Base-by-base conservation (phyloP, 2,888 invertebrate genomes). In the Eupithecia insigniata region DNA sequence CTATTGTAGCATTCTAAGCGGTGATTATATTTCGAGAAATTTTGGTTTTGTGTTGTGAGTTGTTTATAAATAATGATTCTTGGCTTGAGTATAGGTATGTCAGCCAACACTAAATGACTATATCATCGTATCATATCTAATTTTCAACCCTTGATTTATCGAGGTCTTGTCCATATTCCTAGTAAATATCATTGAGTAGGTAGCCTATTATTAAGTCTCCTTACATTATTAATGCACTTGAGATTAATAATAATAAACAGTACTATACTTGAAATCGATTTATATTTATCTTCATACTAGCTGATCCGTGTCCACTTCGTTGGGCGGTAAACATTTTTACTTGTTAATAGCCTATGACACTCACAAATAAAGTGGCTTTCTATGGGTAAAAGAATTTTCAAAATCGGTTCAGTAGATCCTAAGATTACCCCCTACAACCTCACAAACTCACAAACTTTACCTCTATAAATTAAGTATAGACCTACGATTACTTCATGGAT, bases 131-230 rank as follows among this genome's bases (percentile, higher is more conserved):
- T 26, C 22, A 26, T 55, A 14, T 55, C 26, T 55, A 55, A 55
- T 55, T 26, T 55, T 10, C 22, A 26, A 26, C 14, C 12, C 26
- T 55, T 55, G 22, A 55, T 55, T 55, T 55, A 60, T 30, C 60
- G 60, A 60, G 60, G 30, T 60, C 60, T 60, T 60, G 30, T 18
- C 16, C 58, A 58, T 16, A 60, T 60, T 60, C 30, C 30, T 18
- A 30, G 28, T 60, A 60, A 58, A 30, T 60, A 30, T 58, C 60
- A 18, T 30, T 60, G 30, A 60, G 60, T 30, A 60, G 18, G 55
- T 26, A 55, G 55, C 26, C 14, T 55, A 55, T 26, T 55, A 55
- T 55, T 55, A 60, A 18, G 16, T 30, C 60, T 30, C 28, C 18
- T 18, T 28, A 60, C 60, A 60, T 30, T 30, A 55, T 14, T 22